phyloP scores from a whole-genome alignment of 2,113 vertebrate genomes.

The Romanogobio albipinnatus region DNA sequence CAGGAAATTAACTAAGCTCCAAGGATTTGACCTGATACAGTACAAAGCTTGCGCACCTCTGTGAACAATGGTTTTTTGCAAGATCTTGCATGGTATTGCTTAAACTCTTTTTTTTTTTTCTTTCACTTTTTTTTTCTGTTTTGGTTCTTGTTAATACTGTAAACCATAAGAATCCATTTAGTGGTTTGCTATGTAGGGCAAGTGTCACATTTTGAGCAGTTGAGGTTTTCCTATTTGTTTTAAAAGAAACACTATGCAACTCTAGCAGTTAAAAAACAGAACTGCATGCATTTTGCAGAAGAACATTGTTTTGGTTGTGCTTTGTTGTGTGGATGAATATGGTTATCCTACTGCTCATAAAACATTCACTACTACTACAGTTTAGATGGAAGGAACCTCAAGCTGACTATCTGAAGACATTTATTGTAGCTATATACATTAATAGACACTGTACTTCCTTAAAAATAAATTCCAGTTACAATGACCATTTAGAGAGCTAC shows the following conservation, averaged over 20 bases:
- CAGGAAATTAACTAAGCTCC: conserved; percentile 17
- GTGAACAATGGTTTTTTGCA: neutral
- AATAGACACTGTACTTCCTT: no score
- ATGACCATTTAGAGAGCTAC: no score
- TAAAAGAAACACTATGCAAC: neutral
- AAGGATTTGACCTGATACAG: conserved; percentile 6
- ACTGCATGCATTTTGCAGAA: no score
- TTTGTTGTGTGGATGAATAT: no score
- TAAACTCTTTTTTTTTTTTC: neutral
- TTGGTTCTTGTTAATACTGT: conserved; percentile 24
- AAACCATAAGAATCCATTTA: conserved; percentile 15
- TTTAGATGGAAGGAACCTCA: no score
- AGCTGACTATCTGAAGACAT: no score
- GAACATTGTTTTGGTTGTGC: no score
- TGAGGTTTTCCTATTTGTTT: neutral
- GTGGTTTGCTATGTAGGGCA: conserved; percentile 16
- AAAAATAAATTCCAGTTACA: no score
- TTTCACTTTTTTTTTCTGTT: neutral
- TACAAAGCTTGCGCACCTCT: neutral
- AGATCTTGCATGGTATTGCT: neutral
- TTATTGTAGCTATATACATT: no score
- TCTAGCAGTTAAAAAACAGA: no score
- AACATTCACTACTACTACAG: no score
- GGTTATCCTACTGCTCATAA: no score
- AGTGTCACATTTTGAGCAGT: neutral